These are phyloP conservation scores for Leucoma salicis DNA, from an alignment of 2,888 invertebrate species.

Conservation along the genomic window DNA sequence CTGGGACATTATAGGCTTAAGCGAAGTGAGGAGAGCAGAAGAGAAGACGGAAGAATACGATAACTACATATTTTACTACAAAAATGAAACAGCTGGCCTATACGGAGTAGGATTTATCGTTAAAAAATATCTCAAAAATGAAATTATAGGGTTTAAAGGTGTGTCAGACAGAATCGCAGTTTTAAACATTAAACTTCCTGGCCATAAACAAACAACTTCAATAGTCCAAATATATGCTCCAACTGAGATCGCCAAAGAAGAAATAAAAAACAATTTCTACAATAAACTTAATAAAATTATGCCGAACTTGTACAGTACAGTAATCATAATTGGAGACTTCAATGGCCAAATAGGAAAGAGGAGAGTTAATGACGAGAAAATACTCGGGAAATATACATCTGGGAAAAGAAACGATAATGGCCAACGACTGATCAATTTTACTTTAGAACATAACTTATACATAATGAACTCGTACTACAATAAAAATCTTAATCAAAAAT, in stretches of 20 bases:
- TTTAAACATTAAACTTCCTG: background rate
- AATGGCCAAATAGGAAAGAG: background rate
- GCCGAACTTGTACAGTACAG: background rate
- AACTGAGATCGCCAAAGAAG: slow-evolving; percentile 1
- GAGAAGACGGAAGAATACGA: background rate
- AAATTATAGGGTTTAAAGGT: background rate
- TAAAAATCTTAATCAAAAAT: background rate
- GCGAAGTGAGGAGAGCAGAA: slow-evolving; percentile 2
- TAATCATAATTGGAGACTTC: slow-evolving; percentile 2
- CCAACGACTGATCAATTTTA: background rate
- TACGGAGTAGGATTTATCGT: background rate
- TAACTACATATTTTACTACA: slow-evolving; percentile 13
- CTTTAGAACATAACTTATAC: slow-evolving; percentile 1
- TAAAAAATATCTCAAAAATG: slow-evolving; percentile 1
- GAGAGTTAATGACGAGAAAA: slow-evolving; percentile 2
- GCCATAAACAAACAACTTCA: background rate
- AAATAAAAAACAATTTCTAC: slow-evolving; percentile 7
- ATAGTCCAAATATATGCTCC: slow-evolving; percentile 1
- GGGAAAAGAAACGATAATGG: slow-evolving; percentile 3
- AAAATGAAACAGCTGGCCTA: slow-evolving; percentile 5
- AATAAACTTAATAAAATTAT: background rate
- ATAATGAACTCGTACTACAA: slow-evolving; percentile 1
- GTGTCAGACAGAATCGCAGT: slow-evolving; percentile 12
- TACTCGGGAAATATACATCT: background rate
- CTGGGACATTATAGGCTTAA: slow-evolving; percentile 1